Base-by-base conservation (phyloP, 2,113 vertebrate genomes). In the Eptesicus fuscus region DNA sequence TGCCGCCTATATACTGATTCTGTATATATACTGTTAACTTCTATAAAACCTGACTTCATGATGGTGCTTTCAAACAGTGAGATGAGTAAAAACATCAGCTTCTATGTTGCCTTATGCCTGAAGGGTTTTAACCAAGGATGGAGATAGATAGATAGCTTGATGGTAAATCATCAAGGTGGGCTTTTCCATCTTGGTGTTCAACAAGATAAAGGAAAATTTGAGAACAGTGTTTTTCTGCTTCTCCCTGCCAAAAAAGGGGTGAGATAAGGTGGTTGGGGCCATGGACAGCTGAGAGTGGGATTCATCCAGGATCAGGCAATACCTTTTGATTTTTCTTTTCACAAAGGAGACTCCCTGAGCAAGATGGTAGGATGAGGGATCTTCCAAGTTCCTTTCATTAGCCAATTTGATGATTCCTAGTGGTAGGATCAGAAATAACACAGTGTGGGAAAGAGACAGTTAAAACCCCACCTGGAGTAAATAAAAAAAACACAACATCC, bases 21-120 rank as follows among this genome's bases (percentile, higher is more conserved):
- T 49, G 13, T 49, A 98, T 97, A 97, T 97, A 98, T 99, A 99
- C 99, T 99, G 98, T 99, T 99, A 99, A 99, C 99, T 99, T 99
- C 99, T 99, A 99, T 99, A 99, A 99, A 99, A 99, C 99, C 98
- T 98, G 98, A 99, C 98, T 99, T 99, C 98, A 99, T 98, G 99
- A 99, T 99, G 99, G 99, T 99, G 99, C 99, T 99, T 98, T 98
- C 97, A 97, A 98, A 98, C 98, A 98, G 97, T 97, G 98, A 98
- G 98, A 98, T 98, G 98, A 99, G 98, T 98, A 97, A 98, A 99
- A 99, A 99, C 98, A 99, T 99, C 99, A 98, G 98, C 98, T 98
- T 99, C 98, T 98, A 98, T 96, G 98, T 99, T 99, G 99, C 99
- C 98, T 98, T 98, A 98, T 96, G 98, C 85, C 98, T 98, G 97